Evolutionary conservation across 1,140 invertebrate species (phyloP).

Genomic region (Sminthurinus signatus): DNA sequence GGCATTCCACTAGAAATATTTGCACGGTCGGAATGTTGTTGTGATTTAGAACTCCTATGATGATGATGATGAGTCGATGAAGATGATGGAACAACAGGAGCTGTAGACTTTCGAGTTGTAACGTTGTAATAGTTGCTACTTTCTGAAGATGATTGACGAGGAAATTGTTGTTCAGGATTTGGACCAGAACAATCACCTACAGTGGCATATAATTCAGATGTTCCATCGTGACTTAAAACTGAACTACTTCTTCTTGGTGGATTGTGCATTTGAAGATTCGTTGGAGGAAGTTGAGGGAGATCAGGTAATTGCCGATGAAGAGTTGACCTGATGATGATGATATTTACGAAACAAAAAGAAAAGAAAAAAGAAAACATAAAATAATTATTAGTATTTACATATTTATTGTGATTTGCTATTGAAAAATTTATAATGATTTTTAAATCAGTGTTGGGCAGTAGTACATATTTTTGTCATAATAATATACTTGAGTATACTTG

Average conservation of each 20-base stretch:
- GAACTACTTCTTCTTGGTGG: slow-evolving; percentile 27
- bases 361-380: too few species aligned
- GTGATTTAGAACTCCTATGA: too few species aligned
- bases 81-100: too few species aligned
- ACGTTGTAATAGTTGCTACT: slow-evolving; percentile 11
- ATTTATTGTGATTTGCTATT: too few species aligned
- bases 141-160: not conserved
- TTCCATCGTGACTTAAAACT: slow-evolving; percentile 36
- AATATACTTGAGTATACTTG: too few species aligned
- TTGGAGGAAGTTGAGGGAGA: slow-evolving; percentile 25
- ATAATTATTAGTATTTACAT: too few species aligned
- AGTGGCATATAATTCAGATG: slow-evolving; percentile 36
- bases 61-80: slow-evolving; percentile 10
- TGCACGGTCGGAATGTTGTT: not conserved
- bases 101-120: not conserved
- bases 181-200: slow-evolving; percentile 33
- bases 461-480: too few species aligned
- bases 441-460: too few species aligned
- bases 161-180: not conserved
- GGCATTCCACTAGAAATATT: not conserved
- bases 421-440: too few species aligned
- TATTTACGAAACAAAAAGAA: too few species aligned
- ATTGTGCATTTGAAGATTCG: not conserved
- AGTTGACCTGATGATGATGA: slow-evolving; percentile 13
- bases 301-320: slow-evolving; percentile 30